A percentile compares a stretch with the other conserved stretches of the same genome.
These are phyloP conservation scores for Uropsilus gracilis DNA, from an alignment of 2,113 vertebrate genomes.

Conservation along the genomic window DNA sequence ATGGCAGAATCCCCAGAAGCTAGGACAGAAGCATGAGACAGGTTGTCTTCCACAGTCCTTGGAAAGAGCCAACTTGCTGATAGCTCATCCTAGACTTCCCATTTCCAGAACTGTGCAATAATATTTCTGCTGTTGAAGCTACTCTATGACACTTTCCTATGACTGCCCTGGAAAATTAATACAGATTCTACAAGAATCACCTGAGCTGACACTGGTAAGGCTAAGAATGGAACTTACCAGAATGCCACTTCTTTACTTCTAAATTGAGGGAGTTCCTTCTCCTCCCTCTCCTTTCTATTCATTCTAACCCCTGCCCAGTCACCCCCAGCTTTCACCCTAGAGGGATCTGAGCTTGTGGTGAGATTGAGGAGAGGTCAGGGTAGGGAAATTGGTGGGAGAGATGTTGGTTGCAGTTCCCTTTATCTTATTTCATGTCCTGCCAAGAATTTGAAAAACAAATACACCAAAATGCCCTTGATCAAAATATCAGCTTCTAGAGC, in stretches of 20 bases:
- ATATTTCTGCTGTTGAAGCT: neutral
- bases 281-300: neutral
- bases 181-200: neutral
- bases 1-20: neutral
- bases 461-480: neutral
- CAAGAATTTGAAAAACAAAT: neutral
- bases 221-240: neutral
- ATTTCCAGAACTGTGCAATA: neutral
- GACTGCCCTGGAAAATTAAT: neutral
- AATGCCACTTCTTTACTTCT: neutral
- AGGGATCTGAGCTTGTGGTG: neutral
- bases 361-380: neutral
- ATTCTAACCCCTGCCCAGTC: fast-evolving
- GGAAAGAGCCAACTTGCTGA: neutral
- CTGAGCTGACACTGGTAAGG: neutral
- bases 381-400: neutral
- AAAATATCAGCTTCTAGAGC: neutral
- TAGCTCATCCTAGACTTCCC: neutral
- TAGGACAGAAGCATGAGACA: fast-evolving
- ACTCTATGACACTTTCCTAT: neutral
- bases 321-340: neutral
- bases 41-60: neutral
- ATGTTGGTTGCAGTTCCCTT: neutral
- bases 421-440: neutral
- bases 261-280: neutral